phyloP scores from a whole-genome alignment of 2,797 vertebrate genomes.

The Potorous gilbertii region DNA sequence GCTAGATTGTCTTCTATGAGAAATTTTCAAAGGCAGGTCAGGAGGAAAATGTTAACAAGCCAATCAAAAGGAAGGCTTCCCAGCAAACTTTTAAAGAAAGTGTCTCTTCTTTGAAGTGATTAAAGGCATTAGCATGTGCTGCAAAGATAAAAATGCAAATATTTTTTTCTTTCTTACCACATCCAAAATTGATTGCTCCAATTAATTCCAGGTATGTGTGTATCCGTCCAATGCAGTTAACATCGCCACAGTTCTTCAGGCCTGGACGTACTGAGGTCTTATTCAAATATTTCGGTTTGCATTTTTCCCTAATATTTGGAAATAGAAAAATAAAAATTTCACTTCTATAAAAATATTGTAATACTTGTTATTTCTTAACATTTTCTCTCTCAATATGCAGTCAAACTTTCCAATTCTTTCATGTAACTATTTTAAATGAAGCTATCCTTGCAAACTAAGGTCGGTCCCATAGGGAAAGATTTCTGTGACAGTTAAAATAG shows the following conservation, averaged over 20 bases:
- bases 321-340: constrained; percentile 49
- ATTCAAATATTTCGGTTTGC: constrained; percentile 96
- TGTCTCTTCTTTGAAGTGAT: constrained; percentile 42
- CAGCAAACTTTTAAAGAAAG: constrained; percentile 55
- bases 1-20: constrained; percentile 44
- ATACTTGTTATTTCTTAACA: constrained; percentile 53
- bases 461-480: neutral
- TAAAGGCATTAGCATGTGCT: constrained; percentile 51
- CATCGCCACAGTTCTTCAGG: constrained; percentile 98
- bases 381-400: constrained; percentile 35
- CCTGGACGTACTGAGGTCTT: constrained; percentile 98
- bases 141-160: constrained; percentile 60
- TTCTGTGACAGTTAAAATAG: neutral
- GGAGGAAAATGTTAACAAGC: constrained; percentile 39
- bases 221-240: constrained; percentile 98
- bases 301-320: constrained; percentile 87
- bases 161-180: constrained; percentile 88
- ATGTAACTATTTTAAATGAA: constrained; percentile 24
- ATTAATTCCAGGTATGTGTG: constrained; percentile 98
- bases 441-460: constrained; percentile 44
- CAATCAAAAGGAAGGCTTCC: constrained; percentile 51
- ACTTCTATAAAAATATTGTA: constrained; percentile 58
- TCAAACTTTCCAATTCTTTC: constrained; percentile 38
- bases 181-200: constrained; percentile 98
- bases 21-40: constrained; percentile 56